A percentile compares a stretch with the other conserved stretches of the same genome.
Conservation (phyloP, 2,888 invertebrate species). For the Cantharis rustica region DNA sequence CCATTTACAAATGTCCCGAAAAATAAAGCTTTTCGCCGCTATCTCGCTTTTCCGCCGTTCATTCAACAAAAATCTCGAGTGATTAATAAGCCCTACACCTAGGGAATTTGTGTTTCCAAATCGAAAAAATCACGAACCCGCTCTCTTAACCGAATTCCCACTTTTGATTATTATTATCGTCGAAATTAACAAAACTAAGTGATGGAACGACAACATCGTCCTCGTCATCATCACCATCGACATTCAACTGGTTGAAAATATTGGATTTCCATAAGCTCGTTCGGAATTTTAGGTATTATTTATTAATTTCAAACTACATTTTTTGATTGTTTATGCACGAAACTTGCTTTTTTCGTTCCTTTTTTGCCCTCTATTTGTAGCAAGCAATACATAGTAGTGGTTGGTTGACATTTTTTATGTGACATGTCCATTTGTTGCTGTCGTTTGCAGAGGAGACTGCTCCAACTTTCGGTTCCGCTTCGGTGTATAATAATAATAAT, state of each 20-base stretch:
- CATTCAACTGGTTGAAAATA: neutral
- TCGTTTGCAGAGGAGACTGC: neutral
- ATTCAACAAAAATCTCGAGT: slow-evolving; percentile 21
- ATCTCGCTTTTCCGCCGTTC: slow-evolving; percentile 9
- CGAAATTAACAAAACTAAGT: neutral
- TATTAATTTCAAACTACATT: neutral
- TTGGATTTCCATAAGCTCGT: neutral
- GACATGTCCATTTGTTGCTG: neutral
- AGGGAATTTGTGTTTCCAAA: slow-evolving; percentile 20
- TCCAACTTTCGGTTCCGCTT: neutral
- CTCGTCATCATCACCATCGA: neutral
- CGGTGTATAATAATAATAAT: neutral
- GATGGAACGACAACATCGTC: neutral
- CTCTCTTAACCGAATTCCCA: neutral
- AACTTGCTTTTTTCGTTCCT: neutral
- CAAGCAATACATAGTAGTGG: neutral
- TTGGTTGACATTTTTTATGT: neutral
- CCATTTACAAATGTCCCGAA: neutral
- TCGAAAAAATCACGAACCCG: neutral
- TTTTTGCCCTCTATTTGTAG: neutral
- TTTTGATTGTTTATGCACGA: neutral
- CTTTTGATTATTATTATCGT: neutral
- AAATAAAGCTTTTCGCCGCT: neutral
- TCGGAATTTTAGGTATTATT: neutral
- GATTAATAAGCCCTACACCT: slow-evolving; percentile 24